phyloP scores from a whole-genome alignment of 2,888 invertebrate genomes.

The Meghimatium bilineatum region DNA sequence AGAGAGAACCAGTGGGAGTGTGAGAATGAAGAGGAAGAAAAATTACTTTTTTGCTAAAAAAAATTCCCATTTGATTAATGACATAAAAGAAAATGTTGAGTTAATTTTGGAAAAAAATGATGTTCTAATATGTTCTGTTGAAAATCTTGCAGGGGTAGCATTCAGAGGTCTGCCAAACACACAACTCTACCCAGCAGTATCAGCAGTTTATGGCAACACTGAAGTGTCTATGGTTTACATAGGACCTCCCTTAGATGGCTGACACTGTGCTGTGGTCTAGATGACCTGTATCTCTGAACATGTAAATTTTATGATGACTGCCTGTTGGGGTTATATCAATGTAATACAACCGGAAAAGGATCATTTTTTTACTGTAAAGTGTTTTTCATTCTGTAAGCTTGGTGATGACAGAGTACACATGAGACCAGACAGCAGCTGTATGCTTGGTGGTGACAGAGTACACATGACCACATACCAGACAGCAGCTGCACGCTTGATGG shows the following conservation, averaged over 20 bases:
- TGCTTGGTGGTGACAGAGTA: too few relatives aligned
- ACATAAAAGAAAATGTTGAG: too few relatives aligned
- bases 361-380: neutral
- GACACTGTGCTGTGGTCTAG: constrained; percentile 49
- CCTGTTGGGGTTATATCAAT: neutral
- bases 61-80: too few relatives aligned
- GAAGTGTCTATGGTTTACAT: constrained; percentile 99
- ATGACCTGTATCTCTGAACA: constrained; percentile 14
- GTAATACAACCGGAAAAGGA: neutral
- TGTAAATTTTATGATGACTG: constrained; percentile 15
- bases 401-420: neutral
- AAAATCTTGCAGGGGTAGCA: constrained; percentile 84
- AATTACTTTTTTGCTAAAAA: too few relatives aligned
- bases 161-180: constrained; percentile 96
- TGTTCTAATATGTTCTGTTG: too few relatives aligned
- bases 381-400: constrained; percentile 3
- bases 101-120: too few relatives aligned
- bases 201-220: constrained; percentile 99
- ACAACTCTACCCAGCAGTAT: constrained; percentile 94
- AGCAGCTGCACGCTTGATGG: too few relatives aligned
- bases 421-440: too few relatives aligned
- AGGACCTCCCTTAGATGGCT: constrained; percentile 95
- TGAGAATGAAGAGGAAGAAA: too few relatives aligned
- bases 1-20: too few relatives aligned
- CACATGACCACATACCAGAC: too few relatives aligned